Evolutionary conservation across 2,888 invertebrate genomes (phyloP), one percentile per base, ranked within the genome.

Genomic region (Lycaena phlaeas): DNA sequence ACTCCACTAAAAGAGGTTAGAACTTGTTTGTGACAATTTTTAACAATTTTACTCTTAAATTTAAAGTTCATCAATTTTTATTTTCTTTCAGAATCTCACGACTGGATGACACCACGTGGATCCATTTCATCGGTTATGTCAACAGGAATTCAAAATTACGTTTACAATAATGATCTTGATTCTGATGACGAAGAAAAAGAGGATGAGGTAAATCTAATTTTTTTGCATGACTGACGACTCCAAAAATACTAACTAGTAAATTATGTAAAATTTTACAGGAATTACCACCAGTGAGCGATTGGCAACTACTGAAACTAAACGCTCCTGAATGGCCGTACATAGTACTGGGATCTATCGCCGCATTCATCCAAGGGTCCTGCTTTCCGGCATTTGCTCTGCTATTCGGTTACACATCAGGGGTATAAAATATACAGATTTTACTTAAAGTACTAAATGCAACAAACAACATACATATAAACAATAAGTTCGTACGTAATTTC

Each of bases 351-450:
- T 85, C 87, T n/a, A 59, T 90, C 2, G 88, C 89, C 1, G 87
- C 91, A 1, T 77, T 87, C 15, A 58, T 87, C 2, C 89, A 90
- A 41, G 92, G 92, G 5, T 85, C 87, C 0, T 87, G 88, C 41
- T 88, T 90, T 52, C 91, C 91, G 2, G 82, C 84, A 0, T 91
- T 90, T 56, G 89, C 91, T 0, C 66, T 91, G n/a, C 76, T 92
- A 1, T 91, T 91, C 54, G 90, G 90, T 34, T 89, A 89, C 56
- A 86, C 90, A 4, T 86, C 89, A 52, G 87, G 86, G 47, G 87
- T 88, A n/a, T n/a, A n/a, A n/a, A n/a, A n/a, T n/a, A n/a, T n/a
- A 65, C 68, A 79, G 36, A 28, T 15, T 36, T 14, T 3, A 14
- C 14, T 2, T n/a, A n/a, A n/a, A n/a, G n/a, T n/a, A n/a, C n/a